Base-by-base conservation (phyloP, 2,113 vertebrate species). In the Eidolon helvum region DNA sequence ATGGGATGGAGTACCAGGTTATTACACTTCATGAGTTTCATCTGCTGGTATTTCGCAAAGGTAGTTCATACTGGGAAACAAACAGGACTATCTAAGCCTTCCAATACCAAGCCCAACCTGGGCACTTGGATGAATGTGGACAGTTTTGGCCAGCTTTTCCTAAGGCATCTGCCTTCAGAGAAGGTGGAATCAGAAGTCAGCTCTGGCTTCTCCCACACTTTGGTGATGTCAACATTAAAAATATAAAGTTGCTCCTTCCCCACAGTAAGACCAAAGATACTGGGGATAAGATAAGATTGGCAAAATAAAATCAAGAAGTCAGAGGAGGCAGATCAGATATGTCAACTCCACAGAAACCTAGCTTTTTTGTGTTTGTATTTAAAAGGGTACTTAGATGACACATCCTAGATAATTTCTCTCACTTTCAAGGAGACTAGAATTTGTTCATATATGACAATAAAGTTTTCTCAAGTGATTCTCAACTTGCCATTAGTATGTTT, bases 231-330 rank as follows among this genome's bases (percentile, higher is more conserved):
- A 57, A 69, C 11, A 78, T 78, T 77, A 65, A 84, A 88, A 95
- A 75, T 85, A 18, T 38, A 28, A 61, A 74, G 66, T 63, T 86
- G 19, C 7, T 59, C 5, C 14, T 87, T 84, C 22, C 43, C 43
- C 1, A 75, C 50, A 89, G 38, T 75, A 89, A 80, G 65, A 91
- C 21, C 11, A 75, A 87, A 87, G 87, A 71, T 90, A 50, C 15
- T 57, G 53, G 45, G 38, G 28, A 88, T 74, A 71, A 40, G 28
- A 88, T 63, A 94, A 90, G 30, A 83, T 0, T 22, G 7, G 63
- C 55, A 93, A 96, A 95, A 93, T 91, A 90, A 87, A 79, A 90
- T 48, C 28, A 93, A 45, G n/a, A 95, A 93, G 48, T 87, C 30
- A 79, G 19, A 57, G 35, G 19, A 79, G 40, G 43, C 18, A 66